Evolutionary conservation across 2,888 invertebrate genomes (phyloP).

Genomic region (Campoplex nolae): DNA sequence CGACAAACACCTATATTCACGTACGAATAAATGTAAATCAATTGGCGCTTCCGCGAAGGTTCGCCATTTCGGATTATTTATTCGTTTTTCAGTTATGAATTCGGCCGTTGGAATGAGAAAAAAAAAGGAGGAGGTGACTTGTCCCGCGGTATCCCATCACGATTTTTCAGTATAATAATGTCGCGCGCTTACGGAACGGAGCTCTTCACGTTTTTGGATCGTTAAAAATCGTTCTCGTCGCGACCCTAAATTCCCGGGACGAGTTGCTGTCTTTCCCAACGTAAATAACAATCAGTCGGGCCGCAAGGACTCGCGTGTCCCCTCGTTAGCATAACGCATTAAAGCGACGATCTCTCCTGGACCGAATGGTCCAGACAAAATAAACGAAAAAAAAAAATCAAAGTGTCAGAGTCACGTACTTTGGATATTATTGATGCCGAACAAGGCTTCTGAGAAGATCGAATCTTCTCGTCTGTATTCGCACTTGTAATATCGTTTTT

Average conservation of each 20-base stretch:
- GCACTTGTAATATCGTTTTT: not conserved
- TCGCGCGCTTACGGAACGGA: slow-evolving; percentile 61
- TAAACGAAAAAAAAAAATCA: slow-evolving; percentile 4
- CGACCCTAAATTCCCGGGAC: slow-evolving; percentile 60
- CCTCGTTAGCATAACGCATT: slow-evolving; percentile 69
- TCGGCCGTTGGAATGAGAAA: slow-evolving; percentile 14
- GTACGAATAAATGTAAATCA: slow-evolving; percentile 59
- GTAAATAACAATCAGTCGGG: slow-evolving; percentile 72
- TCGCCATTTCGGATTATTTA: slow-evolving; percentile 38
- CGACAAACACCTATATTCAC: slow-evolving; percentile 10
- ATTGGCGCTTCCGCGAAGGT: slow-evolving; percentile 58
- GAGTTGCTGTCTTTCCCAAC: slow-evolving; percentile 54
- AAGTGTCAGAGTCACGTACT: slow-evolving; percentile 21
- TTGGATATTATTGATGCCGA: slow-evolving; percentile 25
- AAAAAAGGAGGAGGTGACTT: slow-evolving; percentile 30
- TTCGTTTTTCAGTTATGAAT: slow-evolving; percentile 53
- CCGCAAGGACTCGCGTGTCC: slow-evolving; percentile 43
- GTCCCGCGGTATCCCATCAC: slow-evolving; percentile 23
- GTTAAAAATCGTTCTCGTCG: slow-evolving; percentile 60
- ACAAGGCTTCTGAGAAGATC: slow-evolving; percentile 14
- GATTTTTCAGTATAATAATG: slow-evolving; percentile 51
- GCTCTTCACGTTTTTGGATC: slow-evolving; percentile 51
- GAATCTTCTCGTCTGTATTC: not conserved
- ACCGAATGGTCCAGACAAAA: slow-evolving; percentile 29
- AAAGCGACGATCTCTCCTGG: slow-evolving; percentile 49